Evolutionary conservation across 2,113 vertebrate genomes (phyloP), one percentile per base, ranked within the genome.

Genomic region (Acrocephalus kingi): DNA sequence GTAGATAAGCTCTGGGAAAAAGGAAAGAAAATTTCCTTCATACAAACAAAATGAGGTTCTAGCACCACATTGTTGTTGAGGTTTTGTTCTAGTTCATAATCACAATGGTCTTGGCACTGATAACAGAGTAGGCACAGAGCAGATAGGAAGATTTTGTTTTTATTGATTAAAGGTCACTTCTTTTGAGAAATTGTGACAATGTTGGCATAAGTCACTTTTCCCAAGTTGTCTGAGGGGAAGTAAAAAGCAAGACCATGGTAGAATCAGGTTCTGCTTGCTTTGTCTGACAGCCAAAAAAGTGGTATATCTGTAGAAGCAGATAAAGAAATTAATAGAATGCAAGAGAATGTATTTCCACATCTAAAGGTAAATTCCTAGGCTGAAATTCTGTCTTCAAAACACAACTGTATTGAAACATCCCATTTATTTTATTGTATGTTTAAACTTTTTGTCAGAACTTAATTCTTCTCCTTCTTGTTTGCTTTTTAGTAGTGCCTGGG

Each of bases 1-100:
- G 59, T 82, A 88, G 83, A 84, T 87, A 90, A 94, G 30, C 39
- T 76, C 63, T 81, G 69, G 63, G 79, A 61, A 87, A 87, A 80
- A 83, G 31, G 52, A 91, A 80, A 51, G 46, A 43, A 94, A 93
- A 94, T 67, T 31, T 78, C 62, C 64, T 72, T 74, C 37, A 75
- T 28, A 31, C 7, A 62, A 84, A 82, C 64, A 85, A 84, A 89
- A 45, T 39, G 6, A 20, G 67, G 10, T 71, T 72, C 45, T 71
- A 86, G 35, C 0, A 0, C 15, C 24, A 41, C 11, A 8, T 22
- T 83, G 41, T 76, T 80, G 18, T 79, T 75, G 62, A 68, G 31
- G 5, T 91, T 67, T 95, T 93, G 49, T 95, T 90, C 72, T 58
- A 58, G 67, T 35, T 88, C 17, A 11, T 41, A 59, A 24, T 75